These are phyloP conservation scores for Ophthalmotilapia sp. DNA, from an alignment of 2,113 vertebrate genomes.

Conservation along the genomic window DNA sequence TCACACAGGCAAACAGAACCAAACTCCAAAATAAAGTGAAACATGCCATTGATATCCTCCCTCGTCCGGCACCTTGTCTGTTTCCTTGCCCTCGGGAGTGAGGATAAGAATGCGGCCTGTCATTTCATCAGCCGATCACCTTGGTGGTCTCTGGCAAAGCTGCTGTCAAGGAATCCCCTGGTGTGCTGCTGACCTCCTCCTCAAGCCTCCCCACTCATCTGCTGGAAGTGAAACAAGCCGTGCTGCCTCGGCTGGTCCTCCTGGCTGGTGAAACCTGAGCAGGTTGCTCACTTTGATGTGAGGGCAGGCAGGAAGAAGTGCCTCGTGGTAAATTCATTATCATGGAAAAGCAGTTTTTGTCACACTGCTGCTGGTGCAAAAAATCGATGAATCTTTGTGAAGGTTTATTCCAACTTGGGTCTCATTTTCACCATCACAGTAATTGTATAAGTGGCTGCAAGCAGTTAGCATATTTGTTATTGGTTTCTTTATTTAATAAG, in stretches of 20 bases:
- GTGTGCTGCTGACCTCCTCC: constrained; percentile 55
- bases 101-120: constrained; percentile 36
- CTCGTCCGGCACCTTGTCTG: neutral
- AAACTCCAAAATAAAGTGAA: neutral
- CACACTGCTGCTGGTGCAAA: neutral
- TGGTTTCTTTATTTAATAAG: neutral
- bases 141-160: constrained; percentile 61
- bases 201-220: constrained; percentile 49
- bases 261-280: constrained; percentile 53
- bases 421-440: neutral
- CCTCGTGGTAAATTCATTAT: constrained; percentile 54
- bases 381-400: neutral
- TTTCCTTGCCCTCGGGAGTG: constrained; percentile 1
- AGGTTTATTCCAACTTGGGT: neutral
- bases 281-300: constrained; percentile 42
- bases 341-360: neutral
- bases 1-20: neutral
- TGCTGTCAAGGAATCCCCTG: constrained; percentile 39
- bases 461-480: neutral
- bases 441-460: neutral
- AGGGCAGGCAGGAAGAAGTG: constrained; percentile 40
- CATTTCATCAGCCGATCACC: constrained; percentile 45
- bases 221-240: constrained; percentile 45
- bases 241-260: constrained; percentile 19
- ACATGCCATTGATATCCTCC: neutral